Conservation (phyloP, 1,140 invertebrate species). For the Myzus persicae region DNA sequence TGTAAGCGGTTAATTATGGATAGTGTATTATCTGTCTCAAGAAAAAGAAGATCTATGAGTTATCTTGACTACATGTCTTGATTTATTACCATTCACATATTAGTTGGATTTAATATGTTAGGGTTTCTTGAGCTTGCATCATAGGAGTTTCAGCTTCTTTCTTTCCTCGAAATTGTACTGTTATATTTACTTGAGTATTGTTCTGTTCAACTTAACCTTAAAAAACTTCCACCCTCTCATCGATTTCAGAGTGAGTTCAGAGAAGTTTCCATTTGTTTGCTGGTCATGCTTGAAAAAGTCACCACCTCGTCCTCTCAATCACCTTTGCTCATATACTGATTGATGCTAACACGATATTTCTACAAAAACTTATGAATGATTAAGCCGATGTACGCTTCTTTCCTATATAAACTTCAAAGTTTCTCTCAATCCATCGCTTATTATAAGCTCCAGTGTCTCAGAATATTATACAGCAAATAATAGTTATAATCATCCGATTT, state of each 20-base stretch:
- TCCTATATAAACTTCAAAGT: too few species aligned
- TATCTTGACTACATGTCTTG: background rate
- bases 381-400: background rate
- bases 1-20: background rate
- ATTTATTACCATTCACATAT: background rate
- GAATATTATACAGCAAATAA: background rate
- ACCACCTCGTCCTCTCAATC: background rate
- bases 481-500: background rate
- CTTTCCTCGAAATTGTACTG: background rate
- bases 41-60: background rate
- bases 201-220: background rate
- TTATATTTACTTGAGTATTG: background rate
- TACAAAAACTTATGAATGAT: background rate
- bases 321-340: background rate
- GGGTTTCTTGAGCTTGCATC: background rate
- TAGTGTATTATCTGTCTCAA: background rate
- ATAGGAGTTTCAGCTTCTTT: background rate
- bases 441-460: background rate
- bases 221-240: background rate
- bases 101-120: background rate
- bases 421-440: too few species aligned
- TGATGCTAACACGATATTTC: background rate
- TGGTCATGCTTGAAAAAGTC: background rate
- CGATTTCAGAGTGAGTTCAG: background rate
- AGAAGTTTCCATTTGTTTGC: background rate